A percentile compares a stretch with the other conserved stretches of the same genome.
Evolutionary conservation across 92 coral and sea anemone genomes (phyloP).

Genomic region (Parazoanthus darwini): DNA sequence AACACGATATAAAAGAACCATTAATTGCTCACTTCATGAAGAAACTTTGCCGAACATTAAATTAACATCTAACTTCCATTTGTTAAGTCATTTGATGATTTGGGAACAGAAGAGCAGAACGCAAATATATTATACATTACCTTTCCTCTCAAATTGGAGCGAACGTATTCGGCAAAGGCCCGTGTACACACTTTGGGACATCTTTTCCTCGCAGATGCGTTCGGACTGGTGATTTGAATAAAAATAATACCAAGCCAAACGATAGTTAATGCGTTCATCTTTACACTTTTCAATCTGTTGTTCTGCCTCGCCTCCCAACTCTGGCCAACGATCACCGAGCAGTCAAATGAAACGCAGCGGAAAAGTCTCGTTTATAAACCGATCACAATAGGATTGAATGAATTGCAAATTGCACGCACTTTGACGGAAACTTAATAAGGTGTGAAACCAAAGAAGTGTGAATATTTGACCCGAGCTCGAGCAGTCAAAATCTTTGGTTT

Average conservation of each 20-base stretch:
- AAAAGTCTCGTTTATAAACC: not conserved
- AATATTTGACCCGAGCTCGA: conserved; percentile 27
- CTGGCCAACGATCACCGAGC: not conserved
- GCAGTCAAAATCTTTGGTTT: not conserved
- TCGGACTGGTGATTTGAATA: conserved; percentile 3
- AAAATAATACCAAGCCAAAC: conserved; percentile 3
- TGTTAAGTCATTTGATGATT: not conserved
- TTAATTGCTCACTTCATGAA: conserved; percentile 8
- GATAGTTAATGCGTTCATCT: conserved; percentile 18
- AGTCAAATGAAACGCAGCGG: conserved; percentile 5
- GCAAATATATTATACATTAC: not conserved
- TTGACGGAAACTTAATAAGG: conserved; percentile 28
- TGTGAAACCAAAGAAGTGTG: conserved; percentile 40
- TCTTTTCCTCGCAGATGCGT: not conserved
- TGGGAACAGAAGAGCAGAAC: not conserved
- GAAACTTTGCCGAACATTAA: conserved; percentile 1
- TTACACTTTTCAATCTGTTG: not conserved
- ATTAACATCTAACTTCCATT: not conserved
- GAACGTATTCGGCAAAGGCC: not conserved
- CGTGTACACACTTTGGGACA: conserved; percentile 33
- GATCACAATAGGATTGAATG: conserved; percentile 18
- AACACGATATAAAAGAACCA: conserved; percentile 19
- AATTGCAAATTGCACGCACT: conserved; percentile 35
- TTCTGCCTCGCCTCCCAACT: not conserved
- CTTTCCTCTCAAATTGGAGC: conserved; percentile 22